Evolutionary conservation across 2,888 invertebrate genomes (phyloP), one percentile per base, ranked within the genome.

Genomic region (Meliscaeva auricollis): DNA sequence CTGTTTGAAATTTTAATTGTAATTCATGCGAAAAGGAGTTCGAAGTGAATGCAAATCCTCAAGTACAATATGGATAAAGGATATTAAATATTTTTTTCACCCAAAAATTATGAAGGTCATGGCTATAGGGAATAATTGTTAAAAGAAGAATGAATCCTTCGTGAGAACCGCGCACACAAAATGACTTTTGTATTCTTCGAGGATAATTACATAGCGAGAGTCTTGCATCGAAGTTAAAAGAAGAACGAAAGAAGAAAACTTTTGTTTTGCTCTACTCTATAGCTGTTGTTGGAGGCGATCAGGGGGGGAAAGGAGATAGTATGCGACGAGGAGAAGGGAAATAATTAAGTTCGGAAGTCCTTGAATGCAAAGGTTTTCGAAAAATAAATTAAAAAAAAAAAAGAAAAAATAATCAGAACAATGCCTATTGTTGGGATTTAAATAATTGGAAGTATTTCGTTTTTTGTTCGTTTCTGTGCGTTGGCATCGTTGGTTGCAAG

Each of bases 31-130:
- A 74, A 79, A 56, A 38, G 62, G 58, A 68, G 77, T 84, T 80
- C 80, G 69, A 84, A 84, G 75, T 72, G 64, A 80, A 84, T 80
- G 84, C 80, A 80, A 80, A 80, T 8, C 5, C 3, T 83, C 70
- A 66, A 50, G 15, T 38, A 38, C 73, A 44, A 52, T 74, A 68
- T 82, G 56, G 66, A 73, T 66, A 35, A 35, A 56, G 17, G 35
- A 56, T 32, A 32, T 56, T 56, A 56, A 56, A 56, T 56, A 75
- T 68, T 58, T 62, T n/a, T 73, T 69, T 74, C 48, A 58, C 54
- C 56, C 74, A 68, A 69, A 74, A 74, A 58, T 58, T 58, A 58
- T 79, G 69, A 83, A 79, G 83, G 83, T 79, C 83, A 74, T 54
- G 13, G 35, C 52, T 44, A 13, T 48, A 3, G 7, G 9, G 9